Percentiles rank a stretch among this genome's conserved stretches.
Conservation (phyloP, 2,888 invertebrate species). For the Acrobasis repandana region DNA sequence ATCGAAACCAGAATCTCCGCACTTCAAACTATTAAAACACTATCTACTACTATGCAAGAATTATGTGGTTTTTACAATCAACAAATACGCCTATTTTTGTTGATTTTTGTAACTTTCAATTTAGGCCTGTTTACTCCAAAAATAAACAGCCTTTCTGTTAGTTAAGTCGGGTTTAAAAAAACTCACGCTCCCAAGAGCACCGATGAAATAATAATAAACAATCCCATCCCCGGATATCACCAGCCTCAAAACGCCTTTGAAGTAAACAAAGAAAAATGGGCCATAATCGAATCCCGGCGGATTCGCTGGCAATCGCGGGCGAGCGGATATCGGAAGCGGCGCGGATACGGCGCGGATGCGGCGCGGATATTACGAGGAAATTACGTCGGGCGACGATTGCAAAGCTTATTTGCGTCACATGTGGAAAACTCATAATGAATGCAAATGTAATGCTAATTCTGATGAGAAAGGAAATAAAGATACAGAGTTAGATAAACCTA, state of each 20-base stretch:
- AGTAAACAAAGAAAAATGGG: conserved; percentile 22
- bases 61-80: too few species aligned
- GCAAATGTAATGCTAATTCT: background rate
- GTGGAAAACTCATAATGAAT: conserved; percentile 10
- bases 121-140: too few species aligned
- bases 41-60: too few species aligned
- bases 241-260: conserved; percentile 9
- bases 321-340: conserved; percentile 29
- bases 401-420: conserved; percentile 19
- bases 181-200: too few species aligned
- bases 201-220: too few species aligned
- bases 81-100: too few species aligned
- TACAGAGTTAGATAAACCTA: too few species aligned
- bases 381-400: conserved; percentile 23
- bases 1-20: too few species aligned
- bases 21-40: too few species aligned
- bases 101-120: too few species aligned
- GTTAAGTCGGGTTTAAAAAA: too few species aligned
- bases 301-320: conserved; percentile 20
- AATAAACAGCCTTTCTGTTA: too few species aligned
- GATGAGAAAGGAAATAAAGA: background rate
- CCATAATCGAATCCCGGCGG: conserved; percentile 18
- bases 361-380: conserved; percentile 37
- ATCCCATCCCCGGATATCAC: background rate
- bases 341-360: conserved; percentile 34